These are phyloP conservation scores for Hippoglossus hippoglossus DNA, from an alignment of 2,797 vertebrate genomes.

Conservation along the genomic window DNA sequence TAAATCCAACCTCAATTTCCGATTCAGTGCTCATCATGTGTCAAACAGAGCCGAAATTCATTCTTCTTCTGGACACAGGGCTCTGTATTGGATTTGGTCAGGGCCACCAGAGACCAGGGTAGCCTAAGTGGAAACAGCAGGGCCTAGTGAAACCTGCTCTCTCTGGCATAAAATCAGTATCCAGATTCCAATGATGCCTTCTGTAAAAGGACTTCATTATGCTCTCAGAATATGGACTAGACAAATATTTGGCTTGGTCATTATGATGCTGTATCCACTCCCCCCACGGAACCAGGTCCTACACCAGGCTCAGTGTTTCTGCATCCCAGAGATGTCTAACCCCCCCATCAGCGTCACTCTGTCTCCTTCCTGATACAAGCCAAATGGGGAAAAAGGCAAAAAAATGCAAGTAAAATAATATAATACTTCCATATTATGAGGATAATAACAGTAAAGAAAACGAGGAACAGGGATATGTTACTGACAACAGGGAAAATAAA, in stretches of 20 bases:
- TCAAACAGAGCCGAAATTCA: slow-evolving; percentile 71
- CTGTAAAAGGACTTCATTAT: slow-evolving; percentile 84
- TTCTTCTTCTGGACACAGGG: slow-evolving; percentile 68
- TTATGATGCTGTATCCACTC: slow-evolving; percentile 80
- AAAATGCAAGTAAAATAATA: too few species aligned
- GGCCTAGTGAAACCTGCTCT: slow-evolving; percentile 76
- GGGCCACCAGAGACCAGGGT: slow-evolving; percentile 72
- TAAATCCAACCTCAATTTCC: slow-evolving; percentile 58
- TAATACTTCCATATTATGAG: too few species aligned
- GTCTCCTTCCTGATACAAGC: slow-evolving; percentile 38
- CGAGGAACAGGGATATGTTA: not conserved
- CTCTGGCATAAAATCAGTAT: slow-evolving; percentile 78
- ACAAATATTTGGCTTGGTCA: slow-evolving; percentile 86
- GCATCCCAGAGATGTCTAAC: slow-evolving; percentile 53
- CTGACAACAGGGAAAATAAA: not conserved
- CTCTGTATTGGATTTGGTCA: slow-evolving; percentile 66
- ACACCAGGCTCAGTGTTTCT: slow-evolving; percentile 77
- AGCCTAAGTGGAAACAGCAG: slow-evolving; percentile 79
- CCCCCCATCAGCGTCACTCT: slow-evolving; percentile 28
- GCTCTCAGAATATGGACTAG: slow-evolving; percentile 80
- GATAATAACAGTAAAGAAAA: too few species aligned
- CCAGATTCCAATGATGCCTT: slow-evolving; percentile 81
- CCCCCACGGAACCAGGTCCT: slow-evolving; percentile 60
- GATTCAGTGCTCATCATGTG: slow-evolving; percentile 56
- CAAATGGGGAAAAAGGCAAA: not conserved